These are phyloP conservation scores for Dufourea novaeangliae DNA, from an alignment of 1,140 invertebrate species.

Conservation along the genomic window DNA sequence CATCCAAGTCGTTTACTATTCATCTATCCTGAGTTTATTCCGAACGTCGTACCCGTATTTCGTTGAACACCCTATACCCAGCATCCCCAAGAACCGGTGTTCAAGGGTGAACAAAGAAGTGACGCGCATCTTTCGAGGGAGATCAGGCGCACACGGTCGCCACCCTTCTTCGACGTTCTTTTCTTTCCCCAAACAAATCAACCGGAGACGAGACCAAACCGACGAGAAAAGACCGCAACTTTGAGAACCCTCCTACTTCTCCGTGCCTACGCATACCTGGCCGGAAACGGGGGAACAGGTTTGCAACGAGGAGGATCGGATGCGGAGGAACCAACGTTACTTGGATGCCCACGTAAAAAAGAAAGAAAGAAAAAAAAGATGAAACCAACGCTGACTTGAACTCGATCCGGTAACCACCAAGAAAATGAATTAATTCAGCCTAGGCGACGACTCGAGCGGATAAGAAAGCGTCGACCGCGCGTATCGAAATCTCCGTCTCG, in stretches of 20 bases:
- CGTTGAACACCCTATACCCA: background rate
- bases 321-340: slow-evolving; percentile 16
- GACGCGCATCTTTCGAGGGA: background rate
- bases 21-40: background rate
- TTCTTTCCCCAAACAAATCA: background rate
- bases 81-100: background rate
- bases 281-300: slow-evolving; percentile 31
- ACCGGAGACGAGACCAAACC: slow-evolving; percentile 13
- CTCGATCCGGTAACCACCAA: no score
- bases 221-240: background rate
- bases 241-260: background rate
- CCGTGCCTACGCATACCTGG: slow-evolving; percentile 24
- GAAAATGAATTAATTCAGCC: background rate
- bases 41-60: background rate
- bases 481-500: background rate
- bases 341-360: slow-evolving; percentile 1
- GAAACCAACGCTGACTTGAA: no score
- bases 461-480: background rate
- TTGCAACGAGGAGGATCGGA: slow-evolving; percentile 5
- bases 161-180: slow-evolving; percentile 14
- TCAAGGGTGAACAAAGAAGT: slow-evolving; percentile 1
- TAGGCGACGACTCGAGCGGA: background rate
- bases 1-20: no score
- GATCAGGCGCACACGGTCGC: background rate
- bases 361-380: no score